Percentiles rank a stretch among this genome's conserved stretches.
These are phyloP conservation scores for Drosophila burlai DNA, from an alignment of 1,140 invertebrate species.

Conservation along the genomic window DNA sequence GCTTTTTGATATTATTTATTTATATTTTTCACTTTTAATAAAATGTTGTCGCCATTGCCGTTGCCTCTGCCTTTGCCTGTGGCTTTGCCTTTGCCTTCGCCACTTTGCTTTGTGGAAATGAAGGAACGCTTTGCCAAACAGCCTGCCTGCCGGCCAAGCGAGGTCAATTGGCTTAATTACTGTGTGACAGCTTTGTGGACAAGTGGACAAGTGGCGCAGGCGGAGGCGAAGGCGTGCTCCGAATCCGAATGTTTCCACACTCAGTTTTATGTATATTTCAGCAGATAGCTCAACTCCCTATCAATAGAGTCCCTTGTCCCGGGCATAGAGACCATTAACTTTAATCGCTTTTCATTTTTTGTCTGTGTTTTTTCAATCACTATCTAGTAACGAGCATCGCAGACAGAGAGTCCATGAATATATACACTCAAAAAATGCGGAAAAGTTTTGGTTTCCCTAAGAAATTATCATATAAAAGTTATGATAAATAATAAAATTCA, in stretches of 20 bases:
- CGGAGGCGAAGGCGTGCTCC: slow-evolving; percentile 5
- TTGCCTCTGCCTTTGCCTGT: slow-evolving; percentile 10
- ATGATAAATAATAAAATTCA: too few relatives aligned
- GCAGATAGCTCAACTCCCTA: slow-evolving; percentile 38
- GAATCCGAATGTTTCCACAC: slow-evolving; percentile 30
- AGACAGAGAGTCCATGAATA: slow-evolving; percentile 8
- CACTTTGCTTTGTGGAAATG: slow-evolving; percentile 26
- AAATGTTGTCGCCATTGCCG: slow-evolving; percentile 49
- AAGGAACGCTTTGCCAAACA: slow-evolving; percentile 57
- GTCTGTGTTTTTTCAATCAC: slow-evolving; percentile 35
- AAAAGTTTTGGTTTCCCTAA: background rate
- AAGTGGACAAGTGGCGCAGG: slow-evolving; percentile 18
- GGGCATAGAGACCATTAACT: slow-evolving; percentile 29
- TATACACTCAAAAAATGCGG: slow-evolving; percentile 1
- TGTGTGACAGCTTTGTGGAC: slow-evolving; percentile 65
- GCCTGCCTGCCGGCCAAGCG: slow-evolving; percentile 44
- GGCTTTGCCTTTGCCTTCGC: slow-evolving; percentile 14
- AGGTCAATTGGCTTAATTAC: slow-evolving; percentile 84
- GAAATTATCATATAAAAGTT: background rate
- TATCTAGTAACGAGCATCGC: slow-evolving; percentile 46
- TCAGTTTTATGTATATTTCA: slow-evolving; percentile 30
- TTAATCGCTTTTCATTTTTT: slow-evolving; percentile 47
- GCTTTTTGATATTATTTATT: slow-evolving; percentile 66
- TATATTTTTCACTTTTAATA: slow-evolving; percentile 72
- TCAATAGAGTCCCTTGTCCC: slow-evolving; percentile 52